These are phyloP conservation scores for Triplophysa siluroides DNA, from an alignment of 2,113 vertebrate genomes.

Conservation along the genomic window DNA sequence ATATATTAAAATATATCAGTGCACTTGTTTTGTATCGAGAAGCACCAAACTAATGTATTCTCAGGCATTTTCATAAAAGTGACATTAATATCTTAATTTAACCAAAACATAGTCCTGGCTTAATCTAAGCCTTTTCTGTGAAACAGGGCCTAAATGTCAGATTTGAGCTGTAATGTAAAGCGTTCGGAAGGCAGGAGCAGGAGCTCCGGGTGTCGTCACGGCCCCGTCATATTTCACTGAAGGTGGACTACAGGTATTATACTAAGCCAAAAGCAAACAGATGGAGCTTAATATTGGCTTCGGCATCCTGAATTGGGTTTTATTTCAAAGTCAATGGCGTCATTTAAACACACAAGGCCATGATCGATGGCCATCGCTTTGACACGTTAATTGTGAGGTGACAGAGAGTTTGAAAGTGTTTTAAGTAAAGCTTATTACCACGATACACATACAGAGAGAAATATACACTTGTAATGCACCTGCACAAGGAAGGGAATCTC, in stretches of 20 bases:
- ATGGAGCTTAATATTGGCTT: constrained; percentile 33
- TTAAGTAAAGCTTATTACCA: constrained; percentile 27
- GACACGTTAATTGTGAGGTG: constrained; percentile 17
- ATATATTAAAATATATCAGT: too few relatives aligned
- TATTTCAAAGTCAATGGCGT: constrained; percentile 15
- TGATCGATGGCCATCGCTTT: constrained; percentile 33
- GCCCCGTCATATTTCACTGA: constrained; percentile 36
- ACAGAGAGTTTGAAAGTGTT: constrained; percentile 39
- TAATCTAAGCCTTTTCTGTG: too few relatives aligned
- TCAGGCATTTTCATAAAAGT: too few relatives aligned
- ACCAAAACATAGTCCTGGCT: too few relatives aligned
- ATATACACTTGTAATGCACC: constrained; percentile 13
- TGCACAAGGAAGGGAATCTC: constrained; percentile 32
- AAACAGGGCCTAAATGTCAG: too few relatives aligned
- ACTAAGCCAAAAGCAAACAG: constrained; percentile 56
- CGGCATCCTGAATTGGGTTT: too few relatives aligned
- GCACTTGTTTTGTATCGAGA: too few relatives aligned
- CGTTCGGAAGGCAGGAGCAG: not conserved
- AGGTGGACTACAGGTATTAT: constrained; percentile 44
- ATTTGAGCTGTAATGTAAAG: too few relatives aligned
- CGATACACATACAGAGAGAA: constrained; percentile 1
- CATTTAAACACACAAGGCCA: constrained; percentile 30
- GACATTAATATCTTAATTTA: too few relatives aligned
- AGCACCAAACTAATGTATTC: too few relatives aligned
- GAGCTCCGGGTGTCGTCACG: constrained; percentile 18